A percentile compares a stretch with the other conserved stretches of the same genome.
These are phyloP conservation scores for Actinostola sp. DNA, from an alignment of 92 coral and sea anemone species.

Conservation along the genomic window DNA sequence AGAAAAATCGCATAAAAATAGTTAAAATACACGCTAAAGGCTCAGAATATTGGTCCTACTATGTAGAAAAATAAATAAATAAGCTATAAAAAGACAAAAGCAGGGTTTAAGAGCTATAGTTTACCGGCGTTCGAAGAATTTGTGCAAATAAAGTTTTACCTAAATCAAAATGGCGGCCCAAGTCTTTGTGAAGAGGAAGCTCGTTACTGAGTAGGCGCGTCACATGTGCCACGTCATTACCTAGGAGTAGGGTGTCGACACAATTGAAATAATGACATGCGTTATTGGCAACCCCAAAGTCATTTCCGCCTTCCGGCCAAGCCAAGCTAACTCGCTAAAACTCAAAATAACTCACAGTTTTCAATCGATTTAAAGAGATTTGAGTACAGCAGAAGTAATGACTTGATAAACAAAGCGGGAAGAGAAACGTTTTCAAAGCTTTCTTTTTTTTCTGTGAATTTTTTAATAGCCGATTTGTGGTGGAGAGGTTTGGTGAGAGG, in stretches of 20 bases:
- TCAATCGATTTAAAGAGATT: no score
- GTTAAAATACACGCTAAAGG: background rate
- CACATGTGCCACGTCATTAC: conserved; percentile 99
- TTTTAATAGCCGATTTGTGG: no score
- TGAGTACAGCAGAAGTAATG: no score
- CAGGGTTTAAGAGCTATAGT: background rate
- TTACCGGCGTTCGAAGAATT: conserved; percentile 5
- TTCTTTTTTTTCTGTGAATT: no score
- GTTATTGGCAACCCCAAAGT: conserved; percentile 7
- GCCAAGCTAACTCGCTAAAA: background rate
- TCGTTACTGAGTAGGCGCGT: conserved; percentile 98
- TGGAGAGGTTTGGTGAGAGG: no score
- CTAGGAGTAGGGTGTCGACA: conserved; percentile 63
- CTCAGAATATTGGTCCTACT: background rate
- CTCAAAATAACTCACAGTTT: no score
- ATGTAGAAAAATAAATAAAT: background rate
- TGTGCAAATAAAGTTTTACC: conserved; percentile 27
- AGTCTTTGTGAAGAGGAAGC: conserved; percentile 67
- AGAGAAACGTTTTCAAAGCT: no score
- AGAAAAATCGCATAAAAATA: conserved; percentile 6
- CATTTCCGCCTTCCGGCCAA: conserved; percentile 36
- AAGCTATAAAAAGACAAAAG: background rate
- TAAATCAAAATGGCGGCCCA: conserved; percentile 70
- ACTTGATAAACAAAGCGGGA: no score
- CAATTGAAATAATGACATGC: conserved; percentile 27